Conservation (phyloP, 2,797 vertebrate genomes). For the Bradypodion ventrale region DNA sequence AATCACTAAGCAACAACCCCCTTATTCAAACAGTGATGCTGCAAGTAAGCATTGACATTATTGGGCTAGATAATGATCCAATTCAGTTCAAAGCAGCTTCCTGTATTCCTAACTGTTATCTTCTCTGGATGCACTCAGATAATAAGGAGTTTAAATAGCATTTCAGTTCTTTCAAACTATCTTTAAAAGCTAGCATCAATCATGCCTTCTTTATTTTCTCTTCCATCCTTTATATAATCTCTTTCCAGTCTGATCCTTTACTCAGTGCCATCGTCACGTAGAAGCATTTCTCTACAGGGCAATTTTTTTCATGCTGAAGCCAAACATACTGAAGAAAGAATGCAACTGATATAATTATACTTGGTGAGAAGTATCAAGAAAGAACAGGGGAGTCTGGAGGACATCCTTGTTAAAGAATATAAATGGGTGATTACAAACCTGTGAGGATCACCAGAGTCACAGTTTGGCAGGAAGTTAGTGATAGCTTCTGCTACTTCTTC, state of each 20-base stretch:
- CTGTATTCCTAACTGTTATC: no score
- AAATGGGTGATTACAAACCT: constrained; percentile 76
- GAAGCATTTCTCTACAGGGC: neutral
- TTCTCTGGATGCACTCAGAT: no score
- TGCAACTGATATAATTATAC: neutral
- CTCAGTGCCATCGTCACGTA: neutral
- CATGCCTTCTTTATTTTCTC: neutral
- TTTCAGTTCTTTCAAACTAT: constrained; percentile 16
- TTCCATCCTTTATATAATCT: neutral
- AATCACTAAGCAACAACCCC: neutral
- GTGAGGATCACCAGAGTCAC: constrained; percentile 94
- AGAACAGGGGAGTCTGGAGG: neutral
- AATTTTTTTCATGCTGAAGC: neutral
- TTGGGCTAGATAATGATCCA: no score
- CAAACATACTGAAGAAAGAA: neutral
- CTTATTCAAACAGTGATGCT: neutral
- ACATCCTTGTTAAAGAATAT: neutral
- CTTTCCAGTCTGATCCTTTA: neutral
- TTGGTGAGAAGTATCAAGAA: no score
- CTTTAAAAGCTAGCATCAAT: constrained; percentile 17
- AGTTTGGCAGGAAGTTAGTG: constrained; percentile 93
- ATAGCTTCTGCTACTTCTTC: constrained; percentile 93
- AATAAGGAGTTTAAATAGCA: no score
- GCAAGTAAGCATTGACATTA: no score
- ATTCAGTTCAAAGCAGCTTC: no score